Conservation (phyloP, 2,113 vertebrate species). For the Lagopus muta region DNA sequence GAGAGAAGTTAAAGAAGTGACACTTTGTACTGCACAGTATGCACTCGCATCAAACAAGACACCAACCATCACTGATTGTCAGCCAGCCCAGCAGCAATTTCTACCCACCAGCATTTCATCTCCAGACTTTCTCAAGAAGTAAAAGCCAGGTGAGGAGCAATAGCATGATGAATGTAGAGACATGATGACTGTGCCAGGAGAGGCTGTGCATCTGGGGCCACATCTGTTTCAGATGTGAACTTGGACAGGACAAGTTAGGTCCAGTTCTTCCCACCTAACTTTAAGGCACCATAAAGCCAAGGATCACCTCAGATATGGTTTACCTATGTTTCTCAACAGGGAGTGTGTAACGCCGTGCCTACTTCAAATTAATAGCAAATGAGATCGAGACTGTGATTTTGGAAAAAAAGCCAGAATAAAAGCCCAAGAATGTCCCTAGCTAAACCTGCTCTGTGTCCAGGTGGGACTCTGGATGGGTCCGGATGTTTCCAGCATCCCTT, state of each 20-base stretch:
- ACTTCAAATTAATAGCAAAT: neutral
- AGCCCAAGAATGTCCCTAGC: neutral
- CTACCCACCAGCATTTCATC: slow-evolving; percentile 31
- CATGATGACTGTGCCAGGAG: neutral
- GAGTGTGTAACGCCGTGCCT: slow-evolving; percentile 36
- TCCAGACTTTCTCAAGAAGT: neutral
- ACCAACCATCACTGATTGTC: neutral
- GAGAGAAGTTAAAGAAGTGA: neutral
- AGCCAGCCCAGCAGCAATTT: neutral
- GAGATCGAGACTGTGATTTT: slow-evolving; percentile 12
- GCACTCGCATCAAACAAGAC: neutral
- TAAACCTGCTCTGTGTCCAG: neutral
- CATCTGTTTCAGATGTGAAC: fast-evolving
- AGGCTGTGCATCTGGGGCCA: neutral
- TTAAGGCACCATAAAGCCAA: neutral
- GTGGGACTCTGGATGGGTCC: neutral
- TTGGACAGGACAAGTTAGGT: neutral
- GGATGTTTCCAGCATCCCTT: slow-evolving; percentile 8
- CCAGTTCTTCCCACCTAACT: neutral
- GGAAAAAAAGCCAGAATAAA: slow-evolving; percentile 32
- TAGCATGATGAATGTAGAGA: neutral
- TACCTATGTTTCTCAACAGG: neutral
- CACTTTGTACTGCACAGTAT: slow-evolving; percentile 24
- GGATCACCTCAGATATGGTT: neutral
- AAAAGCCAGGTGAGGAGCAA: neutral